Conservation (phyloP, 2,888 invertebrate species). For the Cryptosula pallasiana region DNA sequence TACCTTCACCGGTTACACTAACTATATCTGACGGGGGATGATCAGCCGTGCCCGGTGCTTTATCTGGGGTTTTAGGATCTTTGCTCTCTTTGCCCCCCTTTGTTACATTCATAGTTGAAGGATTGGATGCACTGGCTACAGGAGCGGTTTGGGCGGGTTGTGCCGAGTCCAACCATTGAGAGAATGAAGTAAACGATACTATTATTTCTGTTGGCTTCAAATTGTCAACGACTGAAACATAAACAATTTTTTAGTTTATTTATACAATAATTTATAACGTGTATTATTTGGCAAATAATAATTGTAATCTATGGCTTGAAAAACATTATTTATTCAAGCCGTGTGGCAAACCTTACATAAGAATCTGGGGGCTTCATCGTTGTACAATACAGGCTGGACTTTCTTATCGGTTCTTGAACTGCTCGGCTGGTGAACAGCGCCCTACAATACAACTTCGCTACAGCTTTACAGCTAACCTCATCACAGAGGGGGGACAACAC, state of each 20-base stretch:
- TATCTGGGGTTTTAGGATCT: conserved; percentile 15
- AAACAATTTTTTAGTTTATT: not conserved
- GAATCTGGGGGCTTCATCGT: conserved; percentile 28
- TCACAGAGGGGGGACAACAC: no score
- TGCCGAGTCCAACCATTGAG: conserved; percentile 48
- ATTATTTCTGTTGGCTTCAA: conserved; percentile 50
- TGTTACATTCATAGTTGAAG: not conserved
- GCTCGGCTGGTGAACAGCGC: conserved; percentile 21
- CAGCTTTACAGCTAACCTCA: no score
- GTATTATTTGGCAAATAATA: no score
- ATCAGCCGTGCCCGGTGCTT: conserved; percentile 8
- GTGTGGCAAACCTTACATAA: conserved; percentile 26
- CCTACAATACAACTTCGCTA: not conserved
- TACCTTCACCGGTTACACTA: not conserved
- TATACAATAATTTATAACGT: no score
- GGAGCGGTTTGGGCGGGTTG: conserved; percentile 28
- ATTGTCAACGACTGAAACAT: conserved; percentile 47
- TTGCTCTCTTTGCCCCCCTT: conserved; percentile 12
- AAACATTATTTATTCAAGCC: no score
- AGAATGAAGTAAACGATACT: conserved; percentile 46
- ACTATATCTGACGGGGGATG: not conserved
- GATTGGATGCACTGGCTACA: not conserved
- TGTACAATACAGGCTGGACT: conserved; percentile 18
- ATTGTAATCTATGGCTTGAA: no score
- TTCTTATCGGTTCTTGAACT: conserved; percentile 10